phyloP scores from a whole-genome alignment of 2,113 vertebrate species.

The Erythrocercus mccallii region DNA sequence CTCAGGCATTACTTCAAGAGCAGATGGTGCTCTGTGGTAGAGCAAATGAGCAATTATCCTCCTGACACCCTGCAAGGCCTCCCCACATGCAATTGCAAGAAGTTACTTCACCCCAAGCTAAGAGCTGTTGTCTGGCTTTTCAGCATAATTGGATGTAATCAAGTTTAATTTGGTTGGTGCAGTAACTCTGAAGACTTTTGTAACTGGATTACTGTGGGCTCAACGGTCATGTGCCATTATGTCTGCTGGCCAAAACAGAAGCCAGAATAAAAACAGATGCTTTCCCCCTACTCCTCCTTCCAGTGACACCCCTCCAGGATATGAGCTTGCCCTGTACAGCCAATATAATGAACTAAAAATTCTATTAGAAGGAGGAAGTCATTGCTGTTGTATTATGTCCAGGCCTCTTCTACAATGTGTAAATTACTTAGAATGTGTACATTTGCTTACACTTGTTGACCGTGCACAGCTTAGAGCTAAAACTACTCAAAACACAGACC shows the following conservation, averaged over 20 bases:
- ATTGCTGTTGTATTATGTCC: background rate
- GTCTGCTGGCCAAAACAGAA: constrained; percentile 74
- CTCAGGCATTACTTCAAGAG: constrained; percentile 39
- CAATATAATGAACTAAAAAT: constrained; percentile 59
- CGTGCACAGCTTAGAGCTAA: background rate
- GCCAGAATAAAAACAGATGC: constrained; percentile 75
- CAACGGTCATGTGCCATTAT: constrained; percentile 76
- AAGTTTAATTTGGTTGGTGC: constrained; percentile 74
- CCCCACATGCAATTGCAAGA: constrained; percentile 45
- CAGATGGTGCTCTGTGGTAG: constrained; percentile 64
- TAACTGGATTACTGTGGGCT: constrained; percentile 77
- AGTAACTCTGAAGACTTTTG: constrained; percentile 75
- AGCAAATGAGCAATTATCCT: constrained; percentile 63
- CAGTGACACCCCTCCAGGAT: constrained; percentile 56
- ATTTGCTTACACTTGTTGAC: background rate
- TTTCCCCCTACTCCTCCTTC: constrained; percentile 4
- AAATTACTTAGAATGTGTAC: background rate
- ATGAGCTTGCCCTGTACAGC: constrained; percentile 25
- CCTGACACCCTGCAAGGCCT: constrained; percentile 65
- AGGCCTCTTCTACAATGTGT: constrained; percentile 1
- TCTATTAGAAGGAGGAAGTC: constrained; percentile 63
- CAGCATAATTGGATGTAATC: constrained; percentile 78
- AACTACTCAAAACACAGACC: background rate
- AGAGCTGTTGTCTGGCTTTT: constrained; percentile 76
- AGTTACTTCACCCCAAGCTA: constrained; percentile 72